Percentiles rank a stretch among this genome's conserved stretches.
phyloP scores from a whole-genome alignment of 2,113 vertebrate genomes.

The Chaetops frenatus region DNA sequence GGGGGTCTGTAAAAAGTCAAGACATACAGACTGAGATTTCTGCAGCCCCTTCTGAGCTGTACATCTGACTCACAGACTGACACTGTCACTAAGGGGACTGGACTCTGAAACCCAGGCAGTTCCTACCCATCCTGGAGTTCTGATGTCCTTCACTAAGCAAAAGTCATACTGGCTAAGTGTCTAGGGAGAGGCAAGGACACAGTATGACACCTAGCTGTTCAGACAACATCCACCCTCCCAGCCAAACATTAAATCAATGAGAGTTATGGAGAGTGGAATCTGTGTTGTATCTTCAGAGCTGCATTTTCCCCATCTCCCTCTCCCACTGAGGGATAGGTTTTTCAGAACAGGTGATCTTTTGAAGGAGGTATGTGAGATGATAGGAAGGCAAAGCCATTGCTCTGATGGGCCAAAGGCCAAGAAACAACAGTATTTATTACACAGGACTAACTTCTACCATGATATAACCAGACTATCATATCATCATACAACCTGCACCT shows the following conservation, averaged over 20 bases:
- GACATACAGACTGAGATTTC: accelerated
- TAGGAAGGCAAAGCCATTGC: neutral
- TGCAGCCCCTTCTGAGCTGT: neutral
- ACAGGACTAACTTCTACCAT: neutral
- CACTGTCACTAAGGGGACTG: neutral
- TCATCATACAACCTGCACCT: neutral
- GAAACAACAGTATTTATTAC: neutral
- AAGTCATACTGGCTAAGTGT: neutral
- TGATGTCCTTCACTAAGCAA: neutral
- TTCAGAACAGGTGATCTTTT: neutral
- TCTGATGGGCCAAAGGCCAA: neutral
- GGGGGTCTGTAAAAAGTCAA: neutral
- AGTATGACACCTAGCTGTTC: neutral
- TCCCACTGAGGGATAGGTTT: neutral
- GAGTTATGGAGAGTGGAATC: neutral
- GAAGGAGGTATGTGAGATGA: neutral
- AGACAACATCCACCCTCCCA: neutral
- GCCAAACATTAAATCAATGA: neutral
- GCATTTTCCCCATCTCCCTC: neutral
- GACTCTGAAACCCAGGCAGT: neutral
- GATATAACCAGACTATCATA: neutral
- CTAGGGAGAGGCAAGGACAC: neutral
- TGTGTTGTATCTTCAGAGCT: neutral
- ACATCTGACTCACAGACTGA: neutral
- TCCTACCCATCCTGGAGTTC: neutral